A percentile compares a stretch with the other conserved stretches of the same genome.
Conservation (phyloP, 1,140 invertebrate species). For the Drosophila mojavensis region DNA sequence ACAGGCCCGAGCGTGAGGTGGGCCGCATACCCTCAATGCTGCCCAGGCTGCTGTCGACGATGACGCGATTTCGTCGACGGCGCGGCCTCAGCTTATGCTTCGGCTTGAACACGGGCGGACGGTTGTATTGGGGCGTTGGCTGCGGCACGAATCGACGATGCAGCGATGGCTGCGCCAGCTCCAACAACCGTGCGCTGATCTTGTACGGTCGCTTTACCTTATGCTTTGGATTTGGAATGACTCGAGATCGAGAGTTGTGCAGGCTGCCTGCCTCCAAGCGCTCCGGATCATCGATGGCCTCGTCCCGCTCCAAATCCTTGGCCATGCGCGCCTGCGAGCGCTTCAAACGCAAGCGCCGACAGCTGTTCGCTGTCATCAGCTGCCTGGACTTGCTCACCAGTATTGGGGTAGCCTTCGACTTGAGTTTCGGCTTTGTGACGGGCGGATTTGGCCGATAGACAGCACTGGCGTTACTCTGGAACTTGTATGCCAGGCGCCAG, state of each 20-base stretch:
- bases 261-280: constrained; percentile 21
- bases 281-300: constrained; percentile 52
- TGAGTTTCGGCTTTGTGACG: background rate
- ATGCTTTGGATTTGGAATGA: background rate
- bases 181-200: constrained; percentile 27
- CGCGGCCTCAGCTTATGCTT: background rate
- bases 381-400: too few species aligned
- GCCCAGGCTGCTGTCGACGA: constrained; percentile 54
- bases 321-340: constrained; percentile 23
- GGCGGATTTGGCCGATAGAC: background rate
- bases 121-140: background rate
- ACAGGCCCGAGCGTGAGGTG: constrained; percentile 22
- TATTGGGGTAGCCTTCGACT: background rate
- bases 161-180: constrained; percentile 14
- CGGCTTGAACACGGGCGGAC: background rate
- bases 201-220: background rate
- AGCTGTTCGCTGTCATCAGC: background rate
- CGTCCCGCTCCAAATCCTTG: constrained; percentile 33
- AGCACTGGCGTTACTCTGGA: constrained; percentile 32
- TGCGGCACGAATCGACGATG: constrained; percentile 1
- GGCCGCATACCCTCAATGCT: constrained; percentile 41
- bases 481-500: constrained; percentile 43
- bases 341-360: background rate
- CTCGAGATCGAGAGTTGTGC: background rate
- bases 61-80: constrained; percentile 1